phyloP scores from a whole-genome alignment of 2,888 invertebrate species.

The Mimas tiliae region DNA sequence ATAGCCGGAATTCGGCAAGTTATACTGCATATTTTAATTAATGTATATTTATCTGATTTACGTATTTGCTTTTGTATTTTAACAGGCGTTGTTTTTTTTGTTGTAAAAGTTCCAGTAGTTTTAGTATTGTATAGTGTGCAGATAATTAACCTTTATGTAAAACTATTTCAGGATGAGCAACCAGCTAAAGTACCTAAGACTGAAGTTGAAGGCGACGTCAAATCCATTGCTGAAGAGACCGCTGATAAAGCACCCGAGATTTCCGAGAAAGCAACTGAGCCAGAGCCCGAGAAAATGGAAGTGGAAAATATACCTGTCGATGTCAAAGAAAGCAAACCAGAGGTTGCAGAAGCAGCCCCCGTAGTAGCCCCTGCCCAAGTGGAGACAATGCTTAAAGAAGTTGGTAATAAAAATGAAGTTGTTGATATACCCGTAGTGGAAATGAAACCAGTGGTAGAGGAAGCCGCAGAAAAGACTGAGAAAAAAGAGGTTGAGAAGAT shows the following conservation, averaged over 20 bases:
- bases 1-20: too few species aligned
- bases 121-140: not conserved
- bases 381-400: conserved; percentile 54
- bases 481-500: conserved; percentile 60
- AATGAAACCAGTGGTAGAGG: conserved; percentile 56
- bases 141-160: conserved; percentile 21
- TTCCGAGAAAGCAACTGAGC: conserved; percentile 32
- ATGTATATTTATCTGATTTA: too few species aligned
- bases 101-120: too few species aligned
- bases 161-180: conserved; percentile 64
- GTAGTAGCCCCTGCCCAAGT: conserved; percentile 39
- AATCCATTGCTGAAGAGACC: conserved; percentile 46
- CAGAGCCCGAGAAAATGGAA: conserved; percentile 46
- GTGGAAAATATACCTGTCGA: conserved; percentile 52
- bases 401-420: conserved; percentile 51
- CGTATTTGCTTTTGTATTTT: too few species aligned
- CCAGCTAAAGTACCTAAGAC: conserved; percentile 85
- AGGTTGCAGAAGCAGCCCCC: conserved; percentile 37
- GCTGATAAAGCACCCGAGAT: conserved; percentile 28
- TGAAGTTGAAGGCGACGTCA: conserved; percentile 63
- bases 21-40: too few species aligned
- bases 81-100: too few species aligned
- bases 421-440: conserved; percentile 50
- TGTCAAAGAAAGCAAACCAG: conserved; percentile 41
- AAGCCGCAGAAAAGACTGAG: conserved; percentile 59